Evolutionary conservation across 2,113 vertebrate species (phyloP).

Genomic region (Paratilapia polleni): DNA sequence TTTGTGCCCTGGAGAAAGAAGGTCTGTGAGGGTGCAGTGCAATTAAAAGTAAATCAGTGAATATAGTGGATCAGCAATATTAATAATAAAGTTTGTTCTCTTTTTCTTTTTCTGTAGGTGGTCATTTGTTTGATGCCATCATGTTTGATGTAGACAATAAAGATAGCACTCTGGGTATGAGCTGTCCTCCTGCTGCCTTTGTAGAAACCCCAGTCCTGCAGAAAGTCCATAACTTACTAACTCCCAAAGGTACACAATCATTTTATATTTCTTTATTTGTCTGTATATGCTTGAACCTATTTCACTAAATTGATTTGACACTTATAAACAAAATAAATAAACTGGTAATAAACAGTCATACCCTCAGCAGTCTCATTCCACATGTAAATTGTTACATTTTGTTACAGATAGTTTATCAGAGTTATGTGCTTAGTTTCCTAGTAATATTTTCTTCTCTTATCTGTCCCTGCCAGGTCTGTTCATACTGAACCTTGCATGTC

Average conservation of each 20-base stretch:
- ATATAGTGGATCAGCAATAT: not conserved
- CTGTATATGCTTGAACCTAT: not conserved
- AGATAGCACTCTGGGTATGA: constrained; percentile 91
- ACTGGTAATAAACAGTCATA: not conserved
- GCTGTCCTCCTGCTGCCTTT: constrained; percentile 92
- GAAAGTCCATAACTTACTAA: constrained; percentile 86
- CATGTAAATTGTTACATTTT: not conserved
- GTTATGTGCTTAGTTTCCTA: not conserved
- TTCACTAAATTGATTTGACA: not conserved
- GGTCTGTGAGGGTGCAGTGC: constrained; percentile 70
- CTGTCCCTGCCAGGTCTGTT: constrained; percentile 85
- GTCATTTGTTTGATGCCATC: constrained; percentile 82
- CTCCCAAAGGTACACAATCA: constrained; percentile 82
- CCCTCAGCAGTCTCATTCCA: not conserved
- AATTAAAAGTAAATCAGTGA: not conserved
- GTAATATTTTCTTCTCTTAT: not conserved
- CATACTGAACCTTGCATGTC: constrained; percentile 94
- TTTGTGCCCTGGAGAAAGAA: constrained; percentile 81
- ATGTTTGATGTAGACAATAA: constrained; percentile 99
- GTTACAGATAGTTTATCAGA: not conserved
- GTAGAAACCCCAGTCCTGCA: constrained; percentile 87
- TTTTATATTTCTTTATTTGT: not conserved
- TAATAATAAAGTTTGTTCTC: not conserved
- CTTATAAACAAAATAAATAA: not conserved
- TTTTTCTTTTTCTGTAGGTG: constrained; percentile 65